phyloP scores from a whole-genome alignment of 2,888 invertebrate species.

The Xestia c-nigrum region DNA sequence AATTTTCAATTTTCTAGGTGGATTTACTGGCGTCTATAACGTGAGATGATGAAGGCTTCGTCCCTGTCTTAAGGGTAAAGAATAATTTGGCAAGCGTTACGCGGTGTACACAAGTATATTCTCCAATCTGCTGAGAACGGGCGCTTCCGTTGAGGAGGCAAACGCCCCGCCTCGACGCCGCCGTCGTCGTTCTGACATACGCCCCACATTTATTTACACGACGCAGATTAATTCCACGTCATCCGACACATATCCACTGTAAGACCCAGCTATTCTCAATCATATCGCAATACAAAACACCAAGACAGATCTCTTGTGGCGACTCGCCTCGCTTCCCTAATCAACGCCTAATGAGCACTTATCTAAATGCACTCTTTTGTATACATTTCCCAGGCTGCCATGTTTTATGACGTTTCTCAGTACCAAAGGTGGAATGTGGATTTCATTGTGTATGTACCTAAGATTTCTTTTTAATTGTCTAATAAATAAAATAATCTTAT shows the following conservation, averaged over 20 bases:
- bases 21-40: conserved; percentile 74
- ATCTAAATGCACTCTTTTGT: conserved; percentile 62
- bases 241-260: conserved; percentile 82
- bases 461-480: neutral
- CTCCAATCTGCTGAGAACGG: conserved; percentile 76
- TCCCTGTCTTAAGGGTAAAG: conserved; percentile 74
- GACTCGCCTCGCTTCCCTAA: conserved; percentile 62
- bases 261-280: conserved; percentile 76
- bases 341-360: conserved; percentile 67
- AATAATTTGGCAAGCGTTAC: conserved; percentile 78
- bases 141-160: conserved; percentile 71
- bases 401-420: conserved; percentile 17
- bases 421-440: conserved; percentile 4
- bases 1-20: conserved; percentile 75
- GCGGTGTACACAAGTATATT: conserved; percentile 66
- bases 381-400: conserved; percentile 19
- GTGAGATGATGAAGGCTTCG: conserved; percentile 74
- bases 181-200: conserved; percentile 78
- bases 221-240: conserved; percentile 86
- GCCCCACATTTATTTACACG: conserved; percentile 86
- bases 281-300: conserved; percentile 76
- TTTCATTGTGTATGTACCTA: conserved; percentile 4
- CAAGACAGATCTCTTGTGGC: conserved; percentile 59
- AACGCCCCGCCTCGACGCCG: conserved; percentile 72
- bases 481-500: neutral